Percentiles rank a stretch among this genome's conserved stretches.
Conservation (phyloP, 2,888 invertebrate genomes). For the Agrochola litura region DNA sequence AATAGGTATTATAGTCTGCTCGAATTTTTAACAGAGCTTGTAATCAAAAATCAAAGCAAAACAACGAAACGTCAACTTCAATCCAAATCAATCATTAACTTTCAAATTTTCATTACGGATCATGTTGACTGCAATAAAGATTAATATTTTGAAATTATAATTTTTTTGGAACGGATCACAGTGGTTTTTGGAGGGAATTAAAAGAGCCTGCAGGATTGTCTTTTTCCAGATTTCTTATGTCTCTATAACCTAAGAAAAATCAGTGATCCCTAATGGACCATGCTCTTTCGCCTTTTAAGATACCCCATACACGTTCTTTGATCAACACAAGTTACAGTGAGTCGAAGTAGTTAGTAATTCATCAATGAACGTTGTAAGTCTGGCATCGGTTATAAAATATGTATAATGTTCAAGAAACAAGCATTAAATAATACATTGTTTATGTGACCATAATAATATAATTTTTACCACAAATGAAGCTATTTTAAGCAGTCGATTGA, state of each 20-base stretch:
- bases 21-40: not conserved
- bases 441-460: constrained; percentile 39
- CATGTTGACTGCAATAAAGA: no score
- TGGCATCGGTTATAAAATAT: constrained; percentile 42
- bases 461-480: constrained; percentile 2
- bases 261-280: not conserved
- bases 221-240: no score
- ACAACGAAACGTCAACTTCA: not conserved
- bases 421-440: constrained; percentile 39
- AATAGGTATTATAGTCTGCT: not conserved
- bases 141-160: no score
- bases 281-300: not conserved
- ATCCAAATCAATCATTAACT: no score
- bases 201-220: not conserved
- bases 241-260: not conserved
- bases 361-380: constrained; percentile 30
- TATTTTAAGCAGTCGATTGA: not conserved
- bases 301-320: constrained; percentile 4
- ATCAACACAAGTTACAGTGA: not conserved
- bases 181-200: not conserved
- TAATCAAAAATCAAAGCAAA: no score
- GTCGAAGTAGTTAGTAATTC: constrained; percentile 24
- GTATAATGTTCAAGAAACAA: constrained; percentile 44
- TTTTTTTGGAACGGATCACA: not conserved
- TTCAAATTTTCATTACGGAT: no score